Percentiles rank a stretch among this genome's conserved stretches.
These are phyloP conservation scores for Neosalanx taihuensis DNA, from an alignment of 2,797 vertebrate species.

Conservation along the genomic window DNA sequence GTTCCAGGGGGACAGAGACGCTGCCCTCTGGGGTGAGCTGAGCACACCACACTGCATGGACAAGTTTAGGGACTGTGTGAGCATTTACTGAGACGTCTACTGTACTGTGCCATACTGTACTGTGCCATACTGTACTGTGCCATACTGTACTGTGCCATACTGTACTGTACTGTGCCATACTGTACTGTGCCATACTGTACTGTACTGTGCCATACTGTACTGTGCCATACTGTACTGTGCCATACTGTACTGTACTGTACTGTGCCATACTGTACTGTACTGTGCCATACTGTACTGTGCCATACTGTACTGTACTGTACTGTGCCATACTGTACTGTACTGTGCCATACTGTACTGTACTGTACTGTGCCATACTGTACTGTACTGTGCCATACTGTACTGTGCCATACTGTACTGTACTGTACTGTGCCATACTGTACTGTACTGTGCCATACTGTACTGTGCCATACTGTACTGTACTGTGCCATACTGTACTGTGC, in stretches of 20 bases:
- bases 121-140: background rate
- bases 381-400: background rate
- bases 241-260: background rate
- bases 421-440: background rate
- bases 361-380: background rate
- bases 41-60: background rate
- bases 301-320: background rate
- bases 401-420: background rate
- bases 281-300: background rate
- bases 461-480: no score
- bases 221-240: background rate
- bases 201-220: background rate
- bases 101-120: background rate
- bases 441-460: background rate
- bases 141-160: no score
- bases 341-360: background rate
- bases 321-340: background rate
- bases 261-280: background rate
- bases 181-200: background rate
- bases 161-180: background rate
- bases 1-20: background rate
- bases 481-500: no score
- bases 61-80: slow-evolving; percentile 41
- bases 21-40: background rate
- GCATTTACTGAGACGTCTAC: slow-evolving; percentile 9